Base-by-base conservation (phyloP, 2,797 vertebrate species). In the Mycteria americana region DNA sequence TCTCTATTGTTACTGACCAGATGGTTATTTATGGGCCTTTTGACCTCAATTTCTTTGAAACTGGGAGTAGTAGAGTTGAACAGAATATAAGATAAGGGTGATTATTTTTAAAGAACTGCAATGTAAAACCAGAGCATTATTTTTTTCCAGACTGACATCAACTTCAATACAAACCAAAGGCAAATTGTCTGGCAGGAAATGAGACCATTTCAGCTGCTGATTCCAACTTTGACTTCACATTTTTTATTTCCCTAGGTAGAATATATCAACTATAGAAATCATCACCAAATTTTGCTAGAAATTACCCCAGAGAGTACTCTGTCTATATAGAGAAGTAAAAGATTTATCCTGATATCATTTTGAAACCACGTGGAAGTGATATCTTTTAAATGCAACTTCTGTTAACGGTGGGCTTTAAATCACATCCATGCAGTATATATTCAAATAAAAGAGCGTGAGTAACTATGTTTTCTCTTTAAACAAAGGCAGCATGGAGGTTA, bases 91-190 rank as follows among this genome's bases (percentile, higher is more conserved):
- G 76, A 84, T 73, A 92, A 88, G 18, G 62, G 46, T 74, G 88
- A 90, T 95, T 95, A 79, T 91, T 96, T 93, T 87, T 80, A 50
- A 95, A 94, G 88, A 87, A 96, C 59, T 86, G 80, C 77, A 93
- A 82, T 39, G 64, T 64, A 93, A 89, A 96, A 80, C 51, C 80
- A 93, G 59, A 56, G 56, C 35, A 24, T 76, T 93, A 45, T 85
- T 96, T 93, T 76, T 43, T 91, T 87, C 79, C 70, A 82, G 67
- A 37, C 51, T 79, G 74, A 89, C 80, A 90, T 64, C 60, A 56
- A 63, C 51, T 90, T 86, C 93, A 85, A 11, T 39, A 76, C n/a
- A 92, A 93, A 96, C 59, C 73, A 92, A 88, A 95, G 48, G 76
- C 51, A 92, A 96, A 92, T 53, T 85, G 35, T 90, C 83, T 95